These are phyloP conservation scores for Prosapia bicincta DNA, from an alignment of 2,888 invertebrate species.

Conservation along the genomic window DNA sequence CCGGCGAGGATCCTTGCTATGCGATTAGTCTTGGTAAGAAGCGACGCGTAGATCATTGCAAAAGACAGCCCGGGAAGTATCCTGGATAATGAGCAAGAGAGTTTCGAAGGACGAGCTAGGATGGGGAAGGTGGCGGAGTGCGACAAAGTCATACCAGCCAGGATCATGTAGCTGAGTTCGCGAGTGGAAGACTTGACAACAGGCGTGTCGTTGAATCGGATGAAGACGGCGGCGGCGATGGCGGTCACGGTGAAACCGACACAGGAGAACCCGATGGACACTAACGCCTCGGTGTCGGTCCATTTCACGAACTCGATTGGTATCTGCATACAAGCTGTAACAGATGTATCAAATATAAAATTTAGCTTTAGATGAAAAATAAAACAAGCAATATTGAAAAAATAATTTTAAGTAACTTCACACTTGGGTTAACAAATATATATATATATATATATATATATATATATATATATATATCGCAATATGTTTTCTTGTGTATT, in stretches of 20 bases:
- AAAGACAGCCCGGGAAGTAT: slow-evolving; percentile 62
- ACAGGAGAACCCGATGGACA: slow-evolving; percentile 56
- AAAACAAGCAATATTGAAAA: too few species aligned
- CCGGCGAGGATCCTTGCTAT: slow-evolving; percentile 72
- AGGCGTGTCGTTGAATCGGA: slow-evolving; percentile 67
- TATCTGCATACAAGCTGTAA: slow-evolving; percentile 56
- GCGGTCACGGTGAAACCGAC: slow-evolving; percentile 61
- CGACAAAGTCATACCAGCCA: slow-evolving; percentile 55
- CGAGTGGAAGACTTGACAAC: slow-evolving; percentile 69
- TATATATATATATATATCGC: too few species aligned
- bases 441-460: too few species aligned
- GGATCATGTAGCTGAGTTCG: slow-evolving; percentile 66
- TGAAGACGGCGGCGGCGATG: slow-evolving; percentile 58
- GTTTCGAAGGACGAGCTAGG: slow-evolving; percentile 56
- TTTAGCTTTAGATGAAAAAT: too few species aligned
- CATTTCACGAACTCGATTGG: slow-evolving; percentile 60
- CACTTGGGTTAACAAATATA: too few species aligned
- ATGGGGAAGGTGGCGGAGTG: slow-evolving; percentile 62
- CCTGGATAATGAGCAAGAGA: slow-evolving; percentile 57
- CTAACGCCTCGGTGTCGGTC: slow-evolving; percentile 59
- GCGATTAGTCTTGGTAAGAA: slow-evolving; percentile 73
- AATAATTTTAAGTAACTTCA: too few species aligned
- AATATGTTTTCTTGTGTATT: too few species aligned
- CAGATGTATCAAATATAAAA: too few species aligned
- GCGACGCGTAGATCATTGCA: slow-evolving; percentile 68